Evolutionary conservation across 92 coral and sea anemone species (phyloP).

Genomic region (Epizoanthus stellaris): DNA sequence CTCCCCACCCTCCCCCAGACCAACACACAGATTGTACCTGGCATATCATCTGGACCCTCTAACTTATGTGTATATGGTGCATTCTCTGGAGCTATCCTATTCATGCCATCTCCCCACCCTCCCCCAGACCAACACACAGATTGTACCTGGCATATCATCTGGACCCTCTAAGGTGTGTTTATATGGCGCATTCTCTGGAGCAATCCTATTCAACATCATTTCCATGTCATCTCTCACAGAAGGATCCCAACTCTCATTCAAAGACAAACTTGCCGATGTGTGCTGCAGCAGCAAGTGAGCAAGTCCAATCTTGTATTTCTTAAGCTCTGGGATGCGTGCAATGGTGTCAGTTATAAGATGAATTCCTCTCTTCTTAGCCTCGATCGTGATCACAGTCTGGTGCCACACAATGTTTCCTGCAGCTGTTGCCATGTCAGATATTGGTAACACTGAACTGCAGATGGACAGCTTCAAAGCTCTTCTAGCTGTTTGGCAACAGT

Average conservation of each 20-base stretch:
- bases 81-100: constrained; percentile 85
- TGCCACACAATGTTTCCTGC: constrained; percentile 81
- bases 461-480: too few relatives aligned
- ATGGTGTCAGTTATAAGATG: constrained; percentile 89
- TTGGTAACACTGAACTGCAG: too few relatives aligned
- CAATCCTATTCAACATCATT: constrained; percentile 94
- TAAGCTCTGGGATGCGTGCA: constrained; percentile 82
- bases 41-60: constrained; percentile 98
- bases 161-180: constrained; percentile 91
- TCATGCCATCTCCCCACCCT: background rate
- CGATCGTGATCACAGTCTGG: constrained; percentile 70
- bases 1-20: background rate
- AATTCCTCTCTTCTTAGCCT: constrained; percentile 80
- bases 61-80: constrained; percentile 88
- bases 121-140: background rate
- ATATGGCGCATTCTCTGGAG: constrained; percentile 92
- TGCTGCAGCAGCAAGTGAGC: constrained; percentile 89
- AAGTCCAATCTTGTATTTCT: constrained; percentile 92
- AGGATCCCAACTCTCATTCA: constrained; percentile 96
- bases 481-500: too few relatives aligned
- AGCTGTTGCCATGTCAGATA: constrained; percentile 8
- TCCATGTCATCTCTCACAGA: constrained; percentile 94
- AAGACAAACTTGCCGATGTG: constrained; percentile 93
- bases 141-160: constrained; percentile 98
- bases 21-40: constrained; percentile 64